phyloP scores from a whole-genome alignment of 2,888 invertebrate species.

The Ferrisia virgata region DNA sequence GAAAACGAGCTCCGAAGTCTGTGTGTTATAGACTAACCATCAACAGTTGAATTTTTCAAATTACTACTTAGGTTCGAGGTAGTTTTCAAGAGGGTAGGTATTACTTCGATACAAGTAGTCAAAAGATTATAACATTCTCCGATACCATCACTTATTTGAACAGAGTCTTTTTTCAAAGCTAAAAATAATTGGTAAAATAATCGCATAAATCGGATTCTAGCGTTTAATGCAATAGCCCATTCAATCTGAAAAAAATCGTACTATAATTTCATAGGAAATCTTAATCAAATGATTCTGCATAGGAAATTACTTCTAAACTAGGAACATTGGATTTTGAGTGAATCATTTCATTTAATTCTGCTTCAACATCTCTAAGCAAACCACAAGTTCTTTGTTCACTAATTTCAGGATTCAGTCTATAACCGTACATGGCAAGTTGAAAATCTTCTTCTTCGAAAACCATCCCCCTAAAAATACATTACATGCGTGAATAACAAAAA shows the following conservation, averaged over 20 bases:
- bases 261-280: background rate
- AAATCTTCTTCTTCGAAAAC: slow-evolving; percentile 97
- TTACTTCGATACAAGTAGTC: slow-evolving; percentile 75
- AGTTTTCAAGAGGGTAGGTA: slow-evolving; percentile 56
- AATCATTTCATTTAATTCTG: slow-evolving; percentile 62
- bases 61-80: background rate
- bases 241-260: background rate
- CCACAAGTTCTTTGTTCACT: slow-evolving; percentile 76
- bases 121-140: slow-evolving; percentile 70
- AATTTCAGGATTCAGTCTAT: slow-evolving; percentile 76
- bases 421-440: slow-evolving; percentile 87
- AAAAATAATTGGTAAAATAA: slow-evolving; percentile 72
- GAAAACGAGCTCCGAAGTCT: background rate
- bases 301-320: slow-evolving; percentile 31
- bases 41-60: background rate
- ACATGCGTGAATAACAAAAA: background rate
- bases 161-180: slow-evolving; percentile 59
- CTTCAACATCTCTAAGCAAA: slow-evolving; percentile 85
- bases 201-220: slow-evolving; percentile 81
- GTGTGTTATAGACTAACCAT: background rate
- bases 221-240: slow-evolving; percentile 63
- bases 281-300: background rate
- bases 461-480: slow-evolving; percentile 61
- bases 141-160: slow-evolving; percentile 66
- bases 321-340: slow-evolving; percentile 40